Base-by-base conservation (phyloP, 2,797 vertebrate genomes). In the Esox lucius region DNA sequence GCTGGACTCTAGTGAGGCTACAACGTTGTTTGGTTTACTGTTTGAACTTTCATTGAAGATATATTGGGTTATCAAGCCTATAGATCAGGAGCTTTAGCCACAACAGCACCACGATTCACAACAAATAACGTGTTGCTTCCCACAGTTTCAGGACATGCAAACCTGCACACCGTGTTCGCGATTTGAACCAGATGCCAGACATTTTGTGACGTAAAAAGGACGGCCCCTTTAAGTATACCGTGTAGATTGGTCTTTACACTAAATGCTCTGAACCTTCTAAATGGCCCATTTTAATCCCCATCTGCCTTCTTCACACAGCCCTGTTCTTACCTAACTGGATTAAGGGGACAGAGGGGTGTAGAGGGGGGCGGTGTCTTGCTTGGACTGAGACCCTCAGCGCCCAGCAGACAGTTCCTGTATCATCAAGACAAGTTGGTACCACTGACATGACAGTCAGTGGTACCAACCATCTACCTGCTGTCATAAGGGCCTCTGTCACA, bases 301-400 rank as follows among this genome's bases (percentile, higher is more conserved):
- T 53, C 69, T 26, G 22, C 13, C 65, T 16, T 19, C n/a, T 16
- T 42, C 61, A 66, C 16, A 31, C 46, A 31, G 73, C 46, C 49
- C 39, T 35, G 8, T 4, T 67, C 92, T 94, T 90, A 98, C 97
- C 96, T 89, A 4, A 92, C 91, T 0, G 94, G 93, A 80, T 94
- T 96, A 0, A 93, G 90, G 42, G 94, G 94, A 75, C 89, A 86
- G 80, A 86, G 89, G 39, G 91, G 94, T 0, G 94, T 93, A 1
- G 95, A 96, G 4, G 93, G 91, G 39, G 95, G 94, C 0, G 93
- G 90, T 3, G 94, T 96, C 82, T 89, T 94, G 85, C 91, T 93
- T 1, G 88, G 90, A 83, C 90, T 59, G 8, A 66, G 93, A 79
- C 91, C 91, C 78, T 90, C 93, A 26, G 93, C 92, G 39, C 92